phyloP scores from a whole-genome alignment of 2,113 vertebrate genomes.

The Australoheros scitulus region DNA sequence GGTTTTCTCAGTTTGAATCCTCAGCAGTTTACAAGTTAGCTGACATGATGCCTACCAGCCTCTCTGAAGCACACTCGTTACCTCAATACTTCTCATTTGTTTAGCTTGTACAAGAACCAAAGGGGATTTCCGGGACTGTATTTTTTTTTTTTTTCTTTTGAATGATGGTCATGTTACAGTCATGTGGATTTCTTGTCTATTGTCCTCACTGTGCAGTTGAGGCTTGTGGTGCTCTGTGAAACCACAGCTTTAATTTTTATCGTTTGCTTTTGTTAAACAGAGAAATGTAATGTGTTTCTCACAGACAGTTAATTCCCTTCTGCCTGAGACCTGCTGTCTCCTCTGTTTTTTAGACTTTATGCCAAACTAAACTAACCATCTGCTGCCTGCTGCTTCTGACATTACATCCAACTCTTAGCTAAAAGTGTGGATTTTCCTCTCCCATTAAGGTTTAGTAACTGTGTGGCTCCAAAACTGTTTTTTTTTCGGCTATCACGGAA shows the following conservation, averaged over 20 bases:
- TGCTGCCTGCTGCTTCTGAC: neutral
- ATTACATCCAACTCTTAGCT: neutral
- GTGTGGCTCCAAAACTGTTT: neutral
- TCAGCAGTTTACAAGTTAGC: too few relatives aligned
- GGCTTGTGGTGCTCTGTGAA: accelerated
- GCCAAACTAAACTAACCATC: constrained; percentile 4
- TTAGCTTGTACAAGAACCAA: neutral
- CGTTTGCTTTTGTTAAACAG: neutral
- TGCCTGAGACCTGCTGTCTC: neutral
- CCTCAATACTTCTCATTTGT: neutral
- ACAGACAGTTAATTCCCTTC: neutral
- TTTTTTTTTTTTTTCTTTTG: neutral
- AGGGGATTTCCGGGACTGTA: neutral
- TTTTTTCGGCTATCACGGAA: neutral
- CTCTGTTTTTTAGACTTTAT: neutral
- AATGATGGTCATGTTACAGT: neutral
- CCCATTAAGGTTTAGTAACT: neutral
- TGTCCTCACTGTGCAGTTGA: accelerated
- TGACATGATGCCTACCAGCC: neutral
- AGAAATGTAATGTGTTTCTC: neutral
- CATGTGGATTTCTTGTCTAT: accelerated
- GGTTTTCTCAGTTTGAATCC: too few relatives aligned
- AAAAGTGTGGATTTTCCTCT: accelerated
- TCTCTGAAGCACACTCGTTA: neutral
- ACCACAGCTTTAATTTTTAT: neutral